These are phyloP conservation scores for Drosophila multiciliata DNA, from an alignment of 2,888 invertebrate species.

Conservation along the genomic window DNA sequence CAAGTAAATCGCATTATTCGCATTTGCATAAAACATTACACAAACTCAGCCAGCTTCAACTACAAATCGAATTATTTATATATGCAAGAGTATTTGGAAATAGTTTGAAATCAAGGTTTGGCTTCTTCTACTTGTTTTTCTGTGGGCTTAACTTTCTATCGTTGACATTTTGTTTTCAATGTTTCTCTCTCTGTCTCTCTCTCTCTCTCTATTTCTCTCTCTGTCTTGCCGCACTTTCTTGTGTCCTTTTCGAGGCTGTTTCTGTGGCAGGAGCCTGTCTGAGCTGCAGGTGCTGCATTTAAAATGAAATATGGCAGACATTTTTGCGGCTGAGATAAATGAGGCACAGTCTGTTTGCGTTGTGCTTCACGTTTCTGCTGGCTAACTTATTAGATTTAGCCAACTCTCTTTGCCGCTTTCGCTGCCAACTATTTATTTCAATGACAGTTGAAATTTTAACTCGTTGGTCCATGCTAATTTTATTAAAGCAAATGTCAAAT, in stretches of 20 bases:
- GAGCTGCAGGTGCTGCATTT: conserved; percentile 75
- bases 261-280: conserved; percentile 28
- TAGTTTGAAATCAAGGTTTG: neutral
- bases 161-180: conserved; percentile 73
- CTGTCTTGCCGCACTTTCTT: conserved; percentile 14
- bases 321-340: conserved; percentile 76
- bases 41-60: conserved; percentile 1
- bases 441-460: conserved; percentile 27
- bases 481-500: neutral
- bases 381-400: conserved; percentile 67
- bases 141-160: conserved; percentile 52
- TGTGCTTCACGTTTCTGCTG: conserved; percentile 51
- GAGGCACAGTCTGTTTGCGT: conserved; percentile 68
- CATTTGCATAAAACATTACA: conserved; percentile 1
- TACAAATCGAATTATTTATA: neutral
- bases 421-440: conserved; percentile 27
- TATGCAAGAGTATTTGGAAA: conserved; percentile 5
- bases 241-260: conserved; percentile 10
- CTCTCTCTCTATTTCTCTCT: conserved; percentile 23
- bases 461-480: conserved; percentile 17
- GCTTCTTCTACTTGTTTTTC: conserved; percentile 9
- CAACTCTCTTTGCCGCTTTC: conserved; percentile 23
- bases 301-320: conserved; percentile 77
- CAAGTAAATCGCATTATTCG: neutral
- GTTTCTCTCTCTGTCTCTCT: conserved; percentile 35